Percentiles rank a stretch among this genome's conserved stretches.
Evolutionary conservation across 1,140 invertebrate genomes (phyloP).

Genomic region (Neodiprion virginianus): DNA sequence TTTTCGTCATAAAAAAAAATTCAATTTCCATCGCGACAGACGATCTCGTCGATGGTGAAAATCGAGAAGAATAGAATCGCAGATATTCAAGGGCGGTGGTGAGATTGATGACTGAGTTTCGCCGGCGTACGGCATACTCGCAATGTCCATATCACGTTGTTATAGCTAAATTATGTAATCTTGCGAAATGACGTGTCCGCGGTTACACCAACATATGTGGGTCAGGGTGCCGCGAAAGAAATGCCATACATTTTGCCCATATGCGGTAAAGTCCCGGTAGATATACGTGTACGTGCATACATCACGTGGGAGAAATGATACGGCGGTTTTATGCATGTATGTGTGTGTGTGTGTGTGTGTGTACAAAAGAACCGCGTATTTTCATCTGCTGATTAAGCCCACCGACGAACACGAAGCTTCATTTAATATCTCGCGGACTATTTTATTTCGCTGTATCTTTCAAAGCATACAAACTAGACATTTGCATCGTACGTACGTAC

Average conservation of each 20-base stretch:
- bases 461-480: background rate
- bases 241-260: slow-evolving; percentile 55
- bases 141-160: background rate
- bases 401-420: slow-evolving; percentile 5
- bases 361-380: background rate
- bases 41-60: no score
- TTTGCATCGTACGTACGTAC: background rate
- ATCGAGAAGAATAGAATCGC: no score
- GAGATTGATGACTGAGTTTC: background rate
- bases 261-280: slow-evolving; percentile 35
- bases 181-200: slow-evolving; percentile 44
- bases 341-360: background rate
- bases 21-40: no score
- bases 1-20: no score
- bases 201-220: slow-evolving; percentile 41
- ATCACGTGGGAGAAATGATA: slow-evolving; percentile 19
- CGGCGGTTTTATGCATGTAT: background rate
- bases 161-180: slow-evolving; percentile 29
- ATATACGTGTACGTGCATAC: background rate
- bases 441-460: no score
- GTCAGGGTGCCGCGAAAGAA: slow-evolving; percentile 56
- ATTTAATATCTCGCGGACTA: slow-evolving; percentile 8
- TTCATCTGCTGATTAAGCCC: background rate
- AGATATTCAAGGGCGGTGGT: no score
- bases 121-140: background rate